A percentile compares a stretch with the other conserved stretches of the same genome.
phyloP scores from a whole-genome alignment of 2,113 vertebrate species.

The Leucopsar rothschildi region DNA sequence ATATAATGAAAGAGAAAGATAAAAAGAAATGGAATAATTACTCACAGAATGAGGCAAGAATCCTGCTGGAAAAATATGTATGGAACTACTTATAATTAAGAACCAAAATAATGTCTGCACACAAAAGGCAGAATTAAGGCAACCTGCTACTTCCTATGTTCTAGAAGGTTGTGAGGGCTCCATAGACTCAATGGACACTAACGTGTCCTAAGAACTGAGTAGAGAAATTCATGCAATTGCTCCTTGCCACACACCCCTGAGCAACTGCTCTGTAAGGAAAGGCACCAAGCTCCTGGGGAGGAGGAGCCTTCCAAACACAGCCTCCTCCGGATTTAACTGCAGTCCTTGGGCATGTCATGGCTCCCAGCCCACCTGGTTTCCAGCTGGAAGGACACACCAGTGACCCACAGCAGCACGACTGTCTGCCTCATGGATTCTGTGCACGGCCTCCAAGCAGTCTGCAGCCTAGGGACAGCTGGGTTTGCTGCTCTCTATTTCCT shows the following conservation, averaged over 20 bases:
- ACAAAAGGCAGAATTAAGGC: slow-evolving; percentile 28
- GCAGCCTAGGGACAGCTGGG: accelerated
- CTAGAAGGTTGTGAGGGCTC: not conserved
- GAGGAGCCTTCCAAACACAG: not conserved
- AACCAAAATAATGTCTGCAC: slow-evolving; percentile 21
- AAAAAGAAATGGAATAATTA: slow-evolving; percentile 66
- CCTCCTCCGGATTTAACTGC: not conserved
- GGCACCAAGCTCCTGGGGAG: not conserved
- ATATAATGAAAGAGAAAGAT: slow-evolving; percentile 62
- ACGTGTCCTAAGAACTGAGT: not conserved
- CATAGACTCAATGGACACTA: not conserved
- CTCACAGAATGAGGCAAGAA: slow-evolving; percentile 58
- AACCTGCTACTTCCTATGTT: not conserved
- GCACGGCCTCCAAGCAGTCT: accelerated
- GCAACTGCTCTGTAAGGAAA: not conserved
- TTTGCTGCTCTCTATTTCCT: not conserved
- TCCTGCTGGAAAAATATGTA: slow-evolving; percentile 59
- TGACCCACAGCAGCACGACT: not conserved
- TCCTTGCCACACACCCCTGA: not conserved
- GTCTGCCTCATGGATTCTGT: accelerated
- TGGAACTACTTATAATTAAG: slow-evolving; percentile 54
- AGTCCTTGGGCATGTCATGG: not conserved
- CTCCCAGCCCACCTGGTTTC: not conserved
- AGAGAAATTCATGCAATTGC: not conserved
- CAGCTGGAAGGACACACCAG: not conserved